Evolutionary conservation across 2,888 invertebrate genomes (phyloP).

Genomic region (Acleris sparsana): DNA sequence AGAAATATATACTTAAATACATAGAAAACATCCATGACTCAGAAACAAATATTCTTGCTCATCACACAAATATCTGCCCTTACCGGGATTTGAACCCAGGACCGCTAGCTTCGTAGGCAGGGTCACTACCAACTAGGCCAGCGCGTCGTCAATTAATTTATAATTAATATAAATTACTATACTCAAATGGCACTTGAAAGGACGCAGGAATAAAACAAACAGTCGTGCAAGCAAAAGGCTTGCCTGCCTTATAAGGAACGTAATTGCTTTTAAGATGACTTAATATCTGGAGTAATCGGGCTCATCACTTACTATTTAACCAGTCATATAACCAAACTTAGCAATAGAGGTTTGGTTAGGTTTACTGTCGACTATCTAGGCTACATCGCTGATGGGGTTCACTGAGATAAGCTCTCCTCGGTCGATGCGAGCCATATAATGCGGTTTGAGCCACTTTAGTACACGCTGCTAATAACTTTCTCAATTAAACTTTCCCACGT

Average conservation of each 20-base stretch:
- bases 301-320: conserved; percentile 20
- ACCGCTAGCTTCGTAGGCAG: no score
- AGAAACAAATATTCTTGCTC: no score
- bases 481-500: conserved; percentile 8
- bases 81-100: no score
- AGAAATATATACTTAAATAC: no score
- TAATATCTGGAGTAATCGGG: conserved; percentile 15
- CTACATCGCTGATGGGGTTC: conserved; percentile 16
- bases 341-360: neutral
- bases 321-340: neutral
- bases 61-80: no score
- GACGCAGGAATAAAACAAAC: conserved; percentile 7
- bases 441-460: conserved; percentile 7
- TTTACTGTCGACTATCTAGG: conserved; percentile 1
- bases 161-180: no score
- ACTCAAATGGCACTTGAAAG: conserved; percentile 10
- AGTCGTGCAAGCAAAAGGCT: conserved; percentile 12
- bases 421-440: neutral
- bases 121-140: no score
- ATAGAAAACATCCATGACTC: no score
- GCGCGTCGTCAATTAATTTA: no score
- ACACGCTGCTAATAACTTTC: neutral
- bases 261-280: conserved; percentile 18
- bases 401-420: conserved; percentile 4
- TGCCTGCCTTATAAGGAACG: conserved; percentile 3